These are phyloP conservation scores for Tetragnatha versicolor DNA, from an alignment of 1,140 invertebrate species.

Conservation along the genomic window DNA sequence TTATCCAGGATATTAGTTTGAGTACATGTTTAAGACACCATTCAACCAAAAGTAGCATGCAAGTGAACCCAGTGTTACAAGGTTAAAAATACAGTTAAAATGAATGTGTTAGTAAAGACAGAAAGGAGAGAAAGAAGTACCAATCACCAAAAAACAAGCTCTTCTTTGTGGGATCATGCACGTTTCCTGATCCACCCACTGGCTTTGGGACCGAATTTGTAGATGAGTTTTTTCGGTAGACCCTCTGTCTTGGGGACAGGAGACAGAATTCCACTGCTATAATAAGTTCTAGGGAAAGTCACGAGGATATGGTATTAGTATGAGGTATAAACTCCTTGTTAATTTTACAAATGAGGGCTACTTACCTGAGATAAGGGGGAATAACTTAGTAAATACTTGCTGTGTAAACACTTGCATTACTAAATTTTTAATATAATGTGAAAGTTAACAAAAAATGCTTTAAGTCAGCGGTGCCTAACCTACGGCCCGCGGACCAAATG, in stretches of 20 bases:
- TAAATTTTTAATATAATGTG: too few species aligned
- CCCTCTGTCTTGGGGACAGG: slow-evolving; percentile 67
- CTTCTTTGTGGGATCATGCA: slow-evolving; percentile 58
- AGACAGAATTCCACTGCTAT: slow-evolving; percentile 66
- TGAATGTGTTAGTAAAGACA: slow-evolving; percentile 2
- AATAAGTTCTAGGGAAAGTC: slow-evolving; percentile 65
- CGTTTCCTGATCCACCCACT: slow-evolving; percentile 71
- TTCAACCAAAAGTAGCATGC: slow-evolving; percentile 9
- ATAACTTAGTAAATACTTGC: too few species aligned
- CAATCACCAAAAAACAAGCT: slow-evolving; percentile 51
- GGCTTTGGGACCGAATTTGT: slow-evolving; percentile 83
- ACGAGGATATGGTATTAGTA: neutral
- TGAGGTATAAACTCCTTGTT: neutral
- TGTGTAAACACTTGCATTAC: too few species aligned
- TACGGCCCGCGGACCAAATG: too few species aligned
- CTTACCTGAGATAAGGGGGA: neutral
- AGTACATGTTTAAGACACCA: too few species aligned
- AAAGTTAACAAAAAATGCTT: too few species aligned
- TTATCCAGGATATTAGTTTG: too few species aligned
- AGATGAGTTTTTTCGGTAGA: slow-evolving; percentile 75
- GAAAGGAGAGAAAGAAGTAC: slow-evolving; percentile 27
- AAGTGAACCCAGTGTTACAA: neutral
- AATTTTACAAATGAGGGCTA: neutral
- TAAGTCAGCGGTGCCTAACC: too few species aligned
- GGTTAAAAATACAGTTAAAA: slow-evolving; percentile 4